These are phyloP conservation scores for Meganola albula DNA, from an alignment of 2,888 invertebrate species.

Conservation along the genomic window DNA sequence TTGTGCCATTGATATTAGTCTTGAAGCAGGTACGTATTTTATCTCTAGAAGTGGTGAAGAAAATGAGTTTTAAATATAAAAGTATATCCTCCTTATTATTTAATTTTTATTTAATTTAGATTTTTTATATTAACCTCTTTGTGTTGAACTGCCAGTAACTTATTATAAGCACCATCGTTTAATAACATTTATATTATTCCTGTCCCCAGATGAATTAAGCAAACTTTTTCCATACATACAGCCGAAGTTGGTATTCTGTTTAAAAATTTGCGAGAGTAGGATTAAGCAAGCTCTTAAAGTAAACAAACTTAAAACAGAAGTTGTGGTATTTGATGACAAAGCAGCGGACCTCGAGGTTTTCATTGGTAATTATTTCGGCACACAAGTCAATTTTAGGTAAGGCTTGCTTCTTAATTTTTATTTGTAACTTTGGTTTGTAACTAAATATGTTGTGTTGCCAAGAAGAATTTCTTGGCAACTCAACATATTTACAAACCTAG, in stretches of 20 bases:
- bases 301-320: slow-evolving; percentile 21
- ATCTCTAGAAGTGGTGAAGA: background rate
- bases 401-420: too few species aligned
- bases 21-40: background rate
- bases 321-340: slow-evolving; percentile 39
- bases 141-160: background rate
- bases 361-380: slow-evolving; percentile 33
- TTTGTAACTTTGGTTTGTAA: too few species aligned
- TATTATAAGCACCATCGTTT: background rate
- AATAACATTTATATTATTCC: background rate
- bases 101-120: background rate
- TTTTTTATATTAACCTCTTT: background rate
- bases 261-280: slow-evolving; percentile 31
- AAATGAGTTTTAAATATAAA: background rate
- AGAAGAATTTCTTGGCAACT: too few species aligned
- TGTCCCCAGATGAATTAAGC: slow-evolving; percentile 27
- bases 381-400: slow-evolving; percentile 38
- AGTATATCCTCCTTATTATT: background rate
- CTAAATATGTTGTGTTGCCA: too few species aligned
- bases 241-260: slow-evolving; percentile 43
- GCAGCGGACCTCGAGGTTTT: slow-evolving; percentile 33
- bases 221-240: slow-evolving; percentile 24
- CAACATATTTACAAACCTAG: too few species aligned
- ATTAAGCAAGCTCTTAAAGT: slow-evolving; percentile 28
- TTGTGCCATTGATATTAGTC: slow-evolving; percentile 33